Evolutionary conservation across 1,140 invertebrate genomes (phyloP).

Genomic region (Drosophila nigrodunni): DNA sequence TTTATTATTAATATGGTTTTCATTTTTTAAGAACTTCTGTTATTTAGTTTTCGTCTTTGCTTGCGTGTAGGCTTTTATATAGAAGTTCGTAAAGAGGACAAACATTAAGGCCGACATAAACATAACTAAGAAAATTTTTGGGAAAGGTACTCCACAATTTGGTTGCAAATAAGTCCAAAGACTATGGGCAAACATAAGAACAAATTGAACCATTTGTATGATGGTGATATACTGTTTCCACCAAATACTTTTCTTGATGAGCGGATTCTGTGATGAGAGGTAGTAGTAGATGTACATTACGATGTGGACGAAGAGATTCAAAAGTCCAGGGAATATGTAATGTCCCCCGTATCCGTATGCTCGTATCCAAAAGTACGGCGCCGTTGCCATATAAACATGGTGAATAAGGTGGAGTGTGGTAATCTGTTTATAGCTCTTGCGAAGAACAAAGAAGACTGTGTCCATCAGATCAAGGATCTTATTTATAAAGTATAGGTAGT

Average conservation of each 20-base stretch:
- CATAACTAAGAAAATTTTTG: background rate
- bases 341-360: slow-evolving; percentile 87
- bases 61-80: slow-evolving; percentile 3
- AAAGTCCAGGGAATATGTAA: slow-evolving; percentile 87
- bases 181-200: slow-evolving; percentile 88
- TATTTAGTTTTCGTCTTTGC: background rate
- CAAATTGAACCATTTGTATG: slow-evolving; percentile 91
- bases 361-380: slow-evolving; percentile 12
- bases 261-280: slow-evolving; percentile 87
- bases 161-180: slow-evolving; percentile 14
- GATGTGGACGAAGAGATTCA: slow-evolving; percentile 92
- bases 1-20: no score
- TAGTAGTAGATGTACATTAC: slow-evolving; percentile 93
- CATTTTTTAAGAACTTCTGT: background rate
- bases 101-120: background rate
- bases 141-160: background rate
- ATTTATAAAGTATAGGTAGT: slow-evolving; percentile 47
- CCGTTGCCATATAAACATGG: slow-evolving; percentile 86
- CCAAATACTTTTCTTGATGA: slow-evolving; percentile 88
- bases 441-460: slow-evolving; percentile 62
- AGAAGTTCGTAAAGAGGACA: slow-evolving; percentile 31
- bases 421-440: slow-evolving; percentile 57
- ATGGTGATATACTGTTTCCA: slow-evolving; percentile 93
- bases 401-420: slow-evolving; percentile 57
- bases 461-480: slow-evolving; percentile 60